Evolutionary conservation across 2,888 invertebrate species (phyloP).

Genomic region (Parnassius orleans): DNA sequence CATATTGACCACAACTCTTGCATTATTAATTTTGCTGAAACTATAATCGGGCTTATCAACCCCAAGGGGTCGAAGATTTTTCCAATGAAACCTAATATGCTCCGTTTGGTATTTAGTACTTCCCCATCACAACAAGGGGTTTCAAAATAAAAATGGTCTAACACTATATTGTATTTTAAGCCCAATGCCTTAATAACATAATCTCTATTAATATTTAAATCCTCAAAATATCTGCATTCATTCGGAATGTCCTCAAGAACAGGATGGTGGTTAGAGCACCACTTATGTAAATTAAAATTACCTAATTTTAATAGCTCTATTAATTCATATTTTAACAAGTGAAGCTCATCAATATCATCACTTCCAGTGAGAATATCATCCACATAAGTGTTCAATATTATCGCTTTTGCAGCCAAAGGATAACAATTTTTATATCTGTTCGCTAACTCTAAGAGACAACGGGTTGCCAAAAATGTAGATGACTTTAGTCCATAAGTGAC

Average conservation of each 20-base stretch:
- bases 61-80: conserved; percentile 31
- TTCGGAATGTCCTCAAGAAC: too few relatives aligned
- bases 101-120: conserved; percentile 4
- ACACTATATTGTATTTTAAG: too few relatives aligned
- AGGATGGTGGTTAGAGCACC: too few relatives aligned
- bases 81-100: conserved; percentile 23
- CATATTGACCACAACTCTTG: conserved; percentile 26
- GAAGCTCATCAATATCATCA: conserved; percentile 1
- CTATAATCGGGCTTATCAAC: conserved; percentile 30
- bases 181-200: too few relatives aligned
- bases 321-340: conserved; percentile 8
- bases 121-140: too few relatives aligned
- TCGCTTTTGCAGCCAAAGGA: conserved; percentile 5
- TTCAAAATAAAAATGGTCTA: too few relatives aligned
- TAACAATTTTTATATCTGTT: too few relatives aligned
- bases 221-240: too few relatives aligned
- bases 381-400: conserved; percentile 4
- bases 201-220: conserved; percentile 1
- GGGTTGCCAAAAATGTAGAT: conserved; percentile 23
- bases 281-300: too few relatives aligned
- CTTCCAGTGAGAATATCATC: conserved; percentile 11
- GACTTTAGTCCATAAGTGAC: conserved; percentile 25
- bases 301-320: conserved; percentile 2
- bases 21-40: conserved; percentile 29
- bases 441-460: neutral